These are phyloP conservation scores for Cynopterus sphinx DNA, from an alignment of 2,797 vertebrate genomes.

Conservation along the genomic window DNA sequence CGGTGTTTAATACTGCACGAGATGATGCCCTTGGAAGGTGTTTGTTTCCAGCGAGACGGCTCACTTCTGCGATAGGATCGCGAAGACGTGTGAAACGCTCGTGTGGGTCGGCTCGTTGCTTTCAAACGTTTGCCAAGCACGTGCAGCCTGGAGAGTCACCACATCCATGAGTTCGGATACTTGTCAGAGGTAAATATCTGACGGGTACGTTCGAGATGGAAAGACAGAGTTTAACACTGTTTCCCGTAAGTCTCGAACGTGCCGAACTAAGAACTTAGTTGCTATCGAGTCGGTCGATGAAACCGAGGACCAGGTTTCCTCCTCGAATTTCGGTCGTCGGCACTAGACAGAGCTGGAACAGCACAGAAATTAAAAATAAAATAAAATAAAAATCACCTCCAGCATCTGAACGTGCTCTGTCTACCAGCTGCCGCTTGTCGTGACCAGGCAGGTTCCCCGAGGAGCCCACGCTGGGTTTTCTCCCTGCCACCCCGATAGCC, in stretches of 20 bases:
- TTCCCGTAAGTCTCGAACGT: background rate
- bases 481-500: background rate
- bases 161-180: slow-evolving; percentile 1
- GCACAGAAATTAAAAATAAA: background rate
- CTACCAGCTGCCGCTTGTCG: background rate
- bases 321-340: background rate
- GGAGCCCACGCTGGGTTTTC: background rate
- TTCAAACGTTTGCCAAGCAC: slow-evolving; percentile 6
- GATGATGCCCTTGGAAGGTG: slow-evolving; percentile 29
- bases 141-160: background rate
- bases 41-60: slow-evolving; percentile 32
- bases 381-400: background rate
- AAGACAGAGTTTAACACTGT: background rate
- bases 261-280: slow-evolving; percentile 14
- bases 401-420: background rate
- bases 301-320: background rate
- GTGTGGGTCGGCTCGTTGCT: background rate
- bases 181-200: background rate
- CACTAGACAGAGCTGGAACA: background rate
- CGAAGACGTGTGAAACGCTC: background rate
- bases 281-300: background rate
- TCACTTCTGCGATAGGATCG: background rate
- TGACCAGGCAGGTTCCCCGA: background rate
- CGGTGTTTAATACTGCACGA: slow-evolving; percentile 35
- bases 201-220: background rate